Conservation (phyloP, 2,888 invertebrate genomes). For the Branchellion lobata region DNA sequence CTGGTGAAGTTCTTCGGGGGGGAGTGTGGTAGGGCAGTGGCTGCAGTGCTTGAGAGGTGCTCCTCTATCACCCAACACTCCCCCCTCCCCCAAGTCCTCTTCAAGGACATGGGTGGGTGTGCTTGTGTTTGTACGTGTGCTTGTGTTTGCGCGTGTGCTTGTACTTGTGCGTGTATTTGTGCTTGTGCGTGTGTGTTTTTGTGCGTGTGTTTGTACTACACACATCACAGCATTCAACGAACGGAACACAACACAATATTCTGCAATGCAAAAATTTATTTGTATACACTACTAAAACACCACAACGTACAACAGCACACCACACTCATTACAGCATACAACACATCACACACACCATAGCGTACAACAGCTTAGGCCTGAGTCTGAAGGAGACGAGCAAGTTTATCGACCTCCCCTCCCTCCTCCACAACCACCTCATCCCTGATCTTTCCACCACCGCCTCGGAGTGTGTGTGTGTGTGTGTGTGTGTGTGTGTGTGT, state of each 20-base stretch:
- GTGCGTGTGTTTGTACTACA: no score
- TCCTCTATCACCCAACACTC: neutral
- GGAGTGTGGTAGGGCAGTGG: neutral
- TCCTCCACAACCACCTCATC: neutral
- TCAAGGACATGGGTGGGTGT: constrained; percentile 1
- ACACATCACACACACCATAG: no score
- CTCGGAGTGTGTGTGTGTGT: neutral
- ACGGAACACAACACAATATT: no score
- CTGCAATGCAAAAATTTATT: no score
- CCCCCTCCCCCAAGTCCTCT: neutral
- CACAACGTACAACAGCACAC: no score
- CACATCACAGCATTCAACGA: no score
- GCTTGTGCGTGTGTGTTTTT: no score
- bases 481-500: constrained; percentile 7
- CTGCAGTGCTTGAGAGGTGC: neutral
- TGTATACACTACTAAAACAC: no score
- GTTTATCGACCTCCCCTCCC: neutral
- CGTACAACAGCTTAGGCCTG: neutral
- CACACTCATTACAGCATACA: no score
- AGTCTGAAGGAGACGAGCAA: neutral
- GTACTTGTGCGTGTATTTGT: no score
- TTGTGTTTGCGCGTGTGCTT: no score
- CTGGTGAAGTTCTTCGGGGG: neutral
- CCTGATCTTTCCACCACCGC: neutral
- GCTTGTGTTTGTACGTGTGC: neutral